Evolutionary conservation across 2,888 invertebrate genomes (phyloP), one percentile per base, ranked within the genome.

Genomic region (Torymus texanus): DNA sequence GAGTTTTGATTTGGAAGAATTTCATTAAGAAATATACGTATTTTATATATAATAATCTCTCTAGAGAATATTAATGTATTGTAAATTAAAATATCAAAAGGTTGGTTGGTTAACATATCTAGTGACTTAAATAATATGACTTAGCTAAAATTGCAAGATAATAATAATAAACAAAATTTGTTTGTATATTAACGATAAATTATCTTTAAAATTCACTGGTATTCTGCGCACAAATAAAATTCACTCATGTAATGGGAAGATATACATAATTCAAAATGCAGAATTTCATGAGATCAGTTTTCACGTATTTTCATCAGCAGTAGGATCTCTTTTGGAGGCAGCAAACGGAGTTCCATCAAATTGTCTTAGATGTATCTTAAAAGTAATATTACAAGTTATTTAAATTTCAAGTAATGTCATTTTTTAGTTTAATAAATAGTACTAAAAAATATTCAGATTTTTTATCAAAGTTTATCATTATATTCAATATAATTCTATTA

Each of bases 341-440:
- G 93, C 91, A 50, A 91, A 88, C 74, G 91, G 91, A 1, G 94
- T 94, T 50, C 91, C 92, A 84, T 95, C 94, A 88, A 95, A 95
- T 86, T 94, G 94, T 79, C 95, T 91, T 81, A 95, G 90, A 88
- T 95, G 95, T 83, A 95, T 94, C 94, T 95, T 92, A 53, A 65
- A 79, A 79, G 53, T 55, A 50, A 58, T 29, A 50, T 51, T 65
- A 50, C 12, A 13, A 58, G 18, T 41, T 41, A 29, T 24, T 58
- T 18, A 50, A 41, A 75, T 24, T 68, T 63, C 73, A 61, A 14
- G 50, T 18, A 53, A 18, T 67, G 41, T 53, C 4, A 10, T 21
- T 21, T 29, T 29, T 29, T 29, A 29, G 5, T 29, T 2, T 2
- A 29, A 29, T 29, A 29, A 29, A 29, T 29, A 0, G 1, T 50